Conservation (phyloP, 2,888 invertebrate species). For the Heliconius erato region DNA sequence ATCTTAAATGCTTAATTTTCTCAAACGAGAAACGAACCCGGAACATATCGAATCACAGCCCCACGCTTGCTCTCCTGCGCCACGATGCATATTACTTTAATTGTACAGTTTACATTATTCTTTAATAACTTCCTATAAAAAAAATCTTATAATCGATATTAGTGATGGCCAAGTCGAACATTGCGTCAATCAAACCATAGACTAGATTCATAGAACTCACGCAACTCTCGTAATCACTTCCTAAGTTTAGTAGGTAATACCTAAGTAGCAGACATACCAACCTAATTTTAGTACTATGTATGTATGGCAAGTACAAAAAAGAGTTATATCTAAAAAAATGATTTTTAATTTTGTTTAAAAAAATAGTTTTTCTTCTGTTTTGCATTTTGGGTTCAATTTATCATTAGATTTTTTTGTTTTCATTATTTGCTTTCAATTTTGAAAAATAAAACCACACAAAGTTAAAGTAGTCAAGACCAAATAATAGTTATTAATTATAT, state of each 20-base stretch:
- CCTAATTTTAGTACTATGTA: neutral
- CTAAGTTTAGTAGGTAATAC: neutral
- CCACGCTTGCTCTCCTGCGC: neutral
- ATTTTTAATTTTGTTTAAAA: too few species aligned
- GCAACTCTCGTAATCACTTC: constrained; percentile 15
- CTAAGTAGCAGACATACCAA: constrained; percentile 15
- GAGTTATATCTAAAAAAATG: neutral
- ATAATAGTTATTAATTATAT: too few species aligned
- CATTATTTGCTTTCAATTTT: too few species aligned
- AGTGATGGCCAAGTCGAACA: constrained; percentile 5
- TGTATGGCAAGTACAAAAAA: neutral
- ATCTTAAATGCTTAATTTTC: too few species aligned
- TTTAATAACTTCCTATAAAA: constrained; percentile 9
- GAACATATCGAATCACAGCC: too few species aligned
- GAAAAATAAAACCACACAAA: too few species aligned
- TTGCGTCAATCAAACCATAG: constrained; percentile 11
- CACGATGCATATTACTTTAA: neutral
- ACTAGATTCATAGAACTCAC: constrained; percentile 23
- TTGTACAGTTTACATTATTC: neutral
- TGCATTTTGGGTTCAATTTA: too few species aligned
- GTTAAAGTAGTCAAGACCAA: too few species aligned
- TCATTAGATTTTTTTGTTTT: too few species aligned
- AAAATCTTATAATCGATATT: neutral
- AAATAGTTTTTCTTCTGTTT: too few species aligned
- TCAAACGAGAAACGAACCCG: too few species aligned